phyloP scores from a whole-genome alignment of 2,797 vertebrate genomes.

The Crenuchus spilurus region DNA sequence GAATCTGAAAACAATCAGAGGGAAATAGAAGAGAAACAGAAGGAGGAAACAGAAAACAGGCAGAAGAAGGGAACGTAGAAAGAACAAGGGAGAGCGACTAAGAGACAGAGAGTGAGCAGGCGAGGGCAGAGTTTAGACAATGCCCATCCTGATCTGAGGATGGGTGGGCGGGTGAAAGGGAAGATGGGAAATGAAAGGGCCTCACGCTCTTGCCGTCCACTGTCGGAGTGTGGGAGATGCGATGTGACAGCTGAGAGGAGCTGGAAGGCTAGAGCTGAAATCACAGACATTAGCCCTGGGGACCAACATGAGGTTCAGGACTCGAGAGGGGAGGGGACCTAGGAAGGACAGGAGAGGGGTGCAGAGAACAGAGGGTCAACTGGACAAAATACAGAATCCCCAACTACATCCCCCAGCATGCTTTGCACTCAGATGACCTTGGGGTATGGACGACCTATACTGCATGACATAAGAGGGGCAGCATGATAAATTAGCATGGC shows the following conservation, averaged over 20 bases:
- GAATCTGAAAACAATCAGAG: not conserved
- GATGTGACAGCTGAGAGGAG: constrained; percentile 80
- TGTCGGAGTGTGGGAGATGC: constrained; percentile 74
- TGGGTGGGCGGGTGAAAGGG: constrained; percentile 53
- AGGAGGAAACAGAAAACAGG: not conserved
- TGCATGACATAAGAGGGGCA: constrained; percentile 11
- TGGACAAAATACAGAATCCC: not conserved
- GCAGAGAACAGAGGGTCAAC: not conserved
- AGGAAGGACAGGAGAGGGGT: constrained; percentile 15
- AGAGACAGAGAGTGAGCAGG: constrained; percentile 3
- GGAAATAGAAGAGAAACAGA: not conserved
- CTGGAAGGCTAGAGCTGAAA: constrained; percentile 76
- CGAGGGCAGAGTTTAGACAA: constrained; percentile 22
- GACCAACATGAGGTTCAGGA: constrained; percentile 53
- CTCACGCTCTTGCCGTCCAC: constrained; percentile 72
- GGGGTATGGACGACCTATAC: not conserved
- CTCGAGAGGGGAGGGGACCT: constrained; percentile 54
- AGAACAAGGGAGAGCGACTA: constrained; percentile 18
- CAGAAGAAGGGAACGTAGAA: not conserved
- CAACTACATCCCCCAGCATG: not conserved
- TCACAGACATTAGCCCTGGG: constrained; percentile 78
- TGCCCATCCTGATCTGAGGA: constrained; percentile 57
- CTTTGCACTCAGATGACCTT: constrained; percentile 11
- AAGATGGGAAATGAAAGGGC: constrained; percentile 70
- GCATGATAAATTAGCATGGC: not conserved